A percentile compares a stretch with the other conserved stretches of the same genome.
These are phyloP conservation scores for Ochropleura plecta DNA, from an alignment of 2,888 invertebrate species.

Conservation along the genomic window DNA sequence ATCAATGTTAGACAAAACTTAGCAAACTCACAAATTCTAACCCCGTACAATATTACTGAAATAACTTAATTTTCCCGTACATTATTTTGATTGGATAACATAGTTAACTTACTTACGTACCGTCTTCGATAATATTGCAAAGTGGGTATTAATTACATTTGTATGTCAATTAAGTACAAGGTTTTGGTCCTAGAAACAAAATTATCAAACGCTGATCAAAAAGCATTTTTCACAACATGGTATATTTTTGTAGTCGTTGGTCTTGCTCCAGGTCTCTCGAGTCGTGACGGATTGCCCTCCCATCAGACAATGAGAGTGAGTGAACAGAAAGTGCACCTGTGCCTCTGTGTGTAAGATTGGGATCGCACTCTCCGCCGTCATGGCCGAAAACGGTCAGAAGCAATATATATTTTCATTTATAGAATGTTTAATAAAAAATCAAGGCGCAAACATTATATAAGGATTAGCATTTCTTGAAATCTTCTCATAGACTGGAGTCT, in stretches of 20 bases:
- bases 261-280: too few species aligned
- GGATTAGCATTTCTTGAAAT: too few species aligned
- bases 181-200: conserved; percentile 14
- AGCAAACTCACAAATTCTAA: background rate
- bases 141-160: conserved; percentile 43
- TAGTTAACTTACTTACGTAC: conserved; percentile 41
- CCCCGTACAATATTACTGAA: background rate
- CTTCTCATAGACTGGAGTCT: too few species aligned
- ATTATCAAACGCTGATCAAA: conserved; percentile 6
- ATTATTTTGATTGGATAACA: conserved; percentile 42
- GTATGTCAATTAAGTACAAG: conserved; percentile 14
- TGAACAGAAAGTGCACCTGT: too few species aligned
- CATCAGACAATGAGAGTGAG: too few species aligned
- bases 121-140: conserved; percentile 37
- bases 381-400: too few species aligned
- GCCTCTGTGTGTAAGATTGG: too few species aligned
- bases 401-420: too few species aligned
- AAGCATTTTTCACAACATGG: background rate
- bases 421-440: too few species aligned
- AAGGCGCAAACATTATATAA: too few species aligned
- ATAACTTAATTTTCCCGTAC: conserved; percentile 37
- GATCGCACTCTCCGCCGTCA: too few species aligned
- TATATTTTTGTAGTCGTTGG: background rate
- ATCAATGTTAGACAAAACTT: conserved; percentile 2
- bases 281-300: too few species aligned